Evolutionary conservation across 2,888 invertebrate genomes (phyloP).

Genomic region (Archaeoteleia sp.): DNA sequence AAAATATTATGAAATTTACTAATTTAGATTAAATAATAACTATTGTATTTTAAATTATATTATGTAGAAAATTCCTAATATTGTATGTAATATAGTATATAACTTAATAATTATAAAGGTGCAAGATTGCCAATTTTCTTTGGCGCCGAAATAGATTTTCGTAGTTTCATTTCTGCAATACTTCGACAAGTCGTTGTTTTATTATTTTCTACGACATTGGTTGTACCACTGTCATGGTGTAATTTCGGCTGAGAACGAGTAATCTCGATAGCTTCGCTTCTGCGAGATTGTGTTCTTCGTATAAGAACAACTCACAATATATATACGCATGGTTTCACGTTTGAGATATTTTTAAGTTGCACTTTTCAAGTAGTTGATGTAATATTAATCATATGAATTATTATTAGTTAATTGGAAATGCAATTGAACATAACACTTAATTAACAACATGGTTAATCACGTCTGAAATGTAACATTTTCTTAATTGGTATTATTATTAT

Average conservation of each 20-base stretch:
- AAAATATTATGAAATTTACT: no score
- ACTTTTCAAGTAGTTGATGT: constrained; percentile 1
- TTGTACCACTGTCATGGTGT: constrained; percentile 4
- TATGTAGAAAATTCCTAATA: neutral
- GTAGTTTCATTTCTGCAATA: constrained; percentile 26
- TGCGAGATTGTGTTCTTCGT: constrained; percentile 16
- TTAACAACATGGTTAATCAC: no score
- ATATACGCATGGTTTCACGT: constrained; percentile 4
- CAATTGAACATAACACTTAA: no score
- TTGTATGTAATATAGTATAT: constrained; percentile 3
- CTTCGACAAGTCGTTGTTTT: constrained; percentile 13
- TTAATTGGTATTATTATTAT: no score
- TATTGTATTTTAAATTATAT: no score
- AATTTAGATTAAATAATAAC: no score
- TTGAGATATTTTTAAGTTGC: neutral
- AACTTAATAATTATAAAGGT: constrained; percentile 23
- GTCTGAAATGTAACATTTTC: no score
- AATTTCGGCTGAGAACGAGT: constrained; percentile 14
- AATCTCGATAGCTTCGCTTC: constrained; percentile 25
- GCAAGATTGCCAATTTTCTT: constrained; percentile 39
- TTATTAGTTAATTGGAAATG: no score
- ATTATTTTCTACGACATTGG: constrained; percentile 11
- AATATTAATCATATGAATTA: no score
- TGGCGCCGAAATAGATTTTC: constrained; percentile 25
- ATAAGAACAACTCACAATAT: constrained; percentile 13